phyloP scores from a whole-genome alignment of 2,113 vertebrate genomes.

The Harpagus bidentatus region DNA sequence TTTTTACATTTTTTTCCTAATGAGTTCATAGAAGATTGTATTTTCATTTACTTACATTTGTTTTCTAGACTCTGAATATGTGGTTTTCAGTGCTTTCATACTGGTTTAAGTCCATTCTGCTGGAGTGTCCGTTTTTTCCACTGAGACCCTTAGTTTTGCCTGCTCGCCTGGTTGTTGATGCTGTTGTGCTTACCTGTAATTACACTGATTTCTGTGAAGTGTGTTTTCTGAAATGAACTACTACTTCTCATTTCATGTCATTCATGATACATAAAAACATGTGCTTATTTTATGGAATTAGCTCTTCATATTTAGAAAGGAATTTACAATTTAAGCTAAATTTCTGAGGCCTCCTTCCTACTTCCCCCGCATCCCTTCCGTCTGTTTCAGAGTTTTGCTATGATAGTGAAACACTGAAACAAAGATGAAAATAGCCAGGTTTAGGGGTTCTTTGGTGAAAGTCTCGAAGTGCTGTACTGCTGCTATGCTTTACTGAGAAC shows the following conservation, averaged over 20 bases:
- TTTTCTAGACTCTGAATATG: not conserved
- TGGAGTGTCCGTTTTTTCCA: not conserved
- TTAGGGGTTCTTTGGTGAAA: not conserved
- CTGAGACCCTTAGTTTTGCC: not conserved
- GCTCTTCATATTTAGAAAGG: not conserved
- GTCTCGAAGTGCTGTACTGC: not conserved
- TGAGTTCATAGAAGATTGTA: not conserved
- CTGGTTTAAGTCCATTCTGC: not conserved
- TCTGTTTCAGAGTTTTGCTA: not conserved
- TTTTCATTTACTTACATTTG: not conserved
- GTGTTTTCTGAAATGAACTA: not conserved
- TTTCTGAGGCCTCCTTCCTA: not conserved
- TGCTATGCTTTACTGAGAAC: not conserved
- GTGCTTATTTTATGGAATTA: not conserved
- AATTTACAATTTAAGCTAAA: not conserved
- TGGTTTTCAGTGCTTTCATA: not conserved
- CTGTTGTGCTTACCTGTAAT: not conserved
- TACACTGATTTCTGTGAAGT: not conserved
- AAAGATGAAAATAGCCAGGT: not conserved
- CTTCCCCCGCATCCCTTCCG: not conserved
- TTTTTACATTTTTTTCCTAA: not conserved
- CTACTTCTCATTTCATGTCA: not conserved
- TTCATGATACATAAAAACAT: not conserved
- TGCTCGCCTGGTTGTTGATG: not conserved
- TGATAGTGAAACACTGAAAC: not conserved